Conservation (phyloP, 37 sponge, comb jelly and placozoan species). For the Dysidea cf. avara region DNA sequence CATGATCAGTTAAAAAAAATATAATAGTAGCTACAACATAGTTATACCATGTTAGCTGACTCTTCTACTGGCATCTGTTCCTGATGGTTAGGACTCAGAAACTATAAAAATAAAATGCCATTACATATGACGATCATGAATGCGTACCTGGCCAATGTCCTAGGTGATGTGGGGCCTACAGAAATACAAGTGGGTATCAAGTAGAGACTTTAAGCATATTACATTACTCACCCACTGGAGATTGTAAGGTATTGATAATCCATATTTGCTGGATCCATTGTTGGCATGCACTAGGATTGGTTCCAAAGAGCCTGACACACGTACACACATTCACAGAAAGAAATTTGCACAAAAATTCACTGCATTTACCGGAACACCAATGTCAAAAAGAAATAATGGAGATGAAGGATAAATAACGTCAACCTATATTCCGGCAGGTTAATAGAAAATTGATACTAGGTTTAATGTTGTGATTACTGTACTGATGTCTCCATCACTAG, state of each 20-base stretch:
- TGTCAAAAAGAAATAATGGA: constrained; percentile 42
- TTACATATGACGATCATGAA: too few relatives aligned
- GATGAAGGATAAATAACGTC: constrained; percentile 81
- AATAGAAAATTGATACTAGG: not conserved
- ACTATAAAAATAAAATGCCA: too few relatives aligned
- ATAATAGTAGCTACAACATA: too few relatives aligned
- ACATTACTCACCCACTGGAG: constrained; percentile 22
- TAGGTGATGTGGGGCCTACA: constrained; percentile 74
- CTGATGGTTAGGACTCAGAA: constrained; percentile 48
- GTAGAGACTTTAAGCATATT: too few relatives aligned
- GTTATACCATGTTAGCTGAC: constrained; percentile 62
- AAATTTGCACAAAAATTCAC: too few relatives aligned
- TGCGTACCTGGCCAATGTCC: constrained; percentile 71
- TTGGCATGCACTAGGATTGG: constrained; percentile 73
- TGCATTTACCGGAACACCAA: constrained; percentile 2
- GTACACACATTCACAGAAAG: not conserved
- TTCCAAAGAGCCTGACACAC: constrained; percentile 6
- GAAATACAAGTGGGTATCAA: too few relatives aligned
- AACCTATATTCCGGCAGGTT: constrained; percentile 13
- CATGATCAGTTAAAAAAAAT: constrained; percentile 22
- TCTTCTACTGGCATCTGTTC: constrained; percentile 89
- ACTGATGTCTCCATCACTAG: constrained; percentile 80
- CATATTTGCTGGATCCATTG: constrained; percentile 65
- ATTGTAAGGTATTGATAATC: constrained; percentile 53
- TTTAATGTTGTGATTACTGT: too few relatives aligned